Base-by-base conservation (phyloP, 2,888 invertebrate species). In the Pristionchus fissidentatus region DNA sequence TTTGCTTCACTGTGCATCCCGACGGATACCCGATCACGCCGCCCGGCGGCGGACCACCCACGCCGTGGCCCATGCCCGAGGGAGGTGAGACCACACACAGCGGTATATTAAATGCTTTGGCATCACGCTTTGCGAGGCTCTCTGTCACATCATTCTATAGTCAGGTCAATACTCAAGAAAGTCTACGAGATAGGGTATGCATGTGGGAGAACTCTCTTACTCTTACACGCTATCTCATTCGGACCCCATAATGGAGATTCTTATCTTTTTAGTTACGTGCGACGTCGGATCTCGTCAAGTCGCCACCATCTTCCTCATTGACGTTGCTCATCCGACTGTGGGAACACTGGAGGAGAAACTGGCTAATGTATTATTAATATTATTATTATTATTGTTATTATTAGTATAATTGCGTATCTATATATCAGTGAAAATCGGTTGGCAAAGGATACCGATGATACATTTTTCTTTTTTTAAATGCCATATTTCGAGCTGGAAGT, bases 281-380 rank as follows among this genome's bases (percentile, higher is more conserved):
- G 81, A 81, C 32, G 81, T 81, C n/a, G 62, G 62, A 7, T 46
- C 46, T 35, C 60, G 62, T 0, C 49, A 81, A 43, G 49, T 62
- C 46, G 81, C 81, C n/a, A 62, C 62, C 10, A 32, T 81, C 0
- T 81, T 81, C 81, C 62, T 81, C 43, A 62, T 81, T 57, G 81
- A 81, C 29, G 62, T 81, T 10, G 81, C 81, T 7, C 49, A 49
- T 32, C 81, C 81, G 1, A 62, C 46, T 15, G 60, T 62, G 22
- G 81, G 81, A 3, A 81, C 81, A 38, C 19, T 81, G 13, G 81
- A 81, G 26, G 29, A 81, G 46, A 81, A 81, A 62, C 49, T 81
- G 49, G 81, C 81, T 0, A 81, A 81, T 43, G 81, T 81, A 22
- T n/a, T n/a, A n/a, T n/a, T n/a, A n/a, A n/a, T n/a, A n/a, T n/a